Evolutionary conservation across 2,797 vertebrate genomes (phyloP).

Genomic region (Erethizon dorsatum): DNA sequence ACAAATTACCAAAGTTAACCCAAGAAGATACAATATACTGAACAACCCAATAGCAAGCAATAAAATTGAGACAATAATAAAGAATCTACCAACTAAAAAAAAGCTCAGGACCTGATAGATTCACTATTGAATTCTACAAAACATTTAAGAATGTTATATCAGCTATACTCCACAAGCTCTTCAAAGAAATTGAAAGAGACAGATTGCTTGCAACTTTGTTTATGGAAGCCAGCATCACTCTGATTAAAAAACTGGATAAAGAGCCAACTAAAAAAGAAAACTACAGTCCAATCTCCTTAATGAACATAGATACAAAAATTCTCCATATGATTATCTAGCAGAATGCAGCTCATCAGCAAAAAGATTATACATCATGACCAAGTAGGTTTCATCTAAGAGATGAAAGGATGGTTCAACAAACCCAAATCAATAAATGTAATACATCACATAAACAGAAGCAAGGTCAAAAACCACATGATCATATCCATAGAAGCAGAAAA

Average conservation of each 20-base stretch:
- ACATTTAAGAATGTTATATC: neutral
- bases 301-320: neutral
- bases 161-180: neutral
- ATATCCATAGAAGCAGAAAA: neutral
- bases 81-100: neutral
- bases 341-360: neutral
- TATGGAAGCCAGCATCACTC: neutral
- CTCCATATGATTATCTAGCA: neutral
- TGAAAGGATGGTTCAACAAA: neutral
- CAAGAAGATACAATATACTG: neutral
- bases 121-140: neutral
- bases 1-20: neutral
- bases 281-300: neutral
- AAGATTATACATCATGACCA: neutral
- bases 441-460: neutral
- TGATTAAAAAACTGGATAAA: neutral
- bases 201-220: neutral
- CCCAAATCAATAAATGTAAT: neutral
- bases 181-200: neutral
- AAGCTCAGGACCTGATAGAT: neutral
- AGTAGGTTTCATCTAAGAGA: neutral
- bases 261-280: neutral
- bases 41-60: neutral
- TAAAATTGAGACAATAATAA: neutral
- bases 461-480: neutral